Evolutionary conservation across 2,797 vertebrate species (phyloP), one percentile per base, ranked within the genome.

Genomic region (Caiman crocodilus): DNA sequence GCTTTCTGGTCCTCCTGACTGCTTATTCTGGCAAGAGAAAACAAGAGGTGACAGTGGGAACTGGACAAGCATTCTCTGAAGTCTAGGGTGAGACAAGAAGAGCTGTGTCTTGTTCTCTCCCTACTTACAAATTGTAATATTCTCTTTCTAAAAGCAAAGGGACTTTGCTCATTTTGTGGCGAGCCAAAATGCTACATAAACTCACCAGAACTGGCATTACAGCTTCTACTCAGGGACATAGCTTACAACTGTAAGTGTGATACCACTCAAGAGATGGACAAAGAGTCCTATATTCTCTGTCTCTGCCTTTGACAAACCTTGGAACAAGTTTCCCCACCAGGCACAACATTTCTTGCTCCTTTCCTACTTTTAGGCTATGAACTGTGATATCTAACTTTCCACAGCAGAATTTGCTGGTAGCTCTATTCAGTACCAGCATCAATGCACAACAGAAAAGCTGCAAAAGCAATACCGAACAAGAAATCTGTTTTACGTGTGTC

Each of bases 391-490:
- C 56, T 93, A 65, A 85, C 2, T 4, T 4, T 8, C 28, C 26
- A 93, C n/a, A 95, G 69, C 77, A 91, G 76, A 95, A 89, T 61
- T 64, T 81, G 69, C 30, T 69, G 84, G 84, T 78, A 96, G 84
- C 73, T 94, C 67, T 69, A 61, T 64, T 91, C 80, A 88, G 42
- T 84, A 85, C 76, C 90, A 95, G 90, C 55, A 77, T 56, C 50
- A 87, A 86, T 78, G 96, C 67, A 55, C 76, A 88, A 50, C 67
- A 77, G 73, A 56, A 88, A 94, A 92, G 85, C 92, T 83, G 80
- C 93, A 94, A 14, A 93, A 96, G 92, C 55, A 94, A 94, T 59
- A 84, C 85, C 82, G 90, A 95, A 93, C 89, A 90, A 90, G 95
- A 94, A 89, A 94, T 90, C 50, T 82, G 80, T 88, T 87, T 88